Evolutionary conservation across 2,888 invertebrate species (phyloP), one percentile per base, ranked within the genome.

Genomic region (Cephalotes varians): DNA sequence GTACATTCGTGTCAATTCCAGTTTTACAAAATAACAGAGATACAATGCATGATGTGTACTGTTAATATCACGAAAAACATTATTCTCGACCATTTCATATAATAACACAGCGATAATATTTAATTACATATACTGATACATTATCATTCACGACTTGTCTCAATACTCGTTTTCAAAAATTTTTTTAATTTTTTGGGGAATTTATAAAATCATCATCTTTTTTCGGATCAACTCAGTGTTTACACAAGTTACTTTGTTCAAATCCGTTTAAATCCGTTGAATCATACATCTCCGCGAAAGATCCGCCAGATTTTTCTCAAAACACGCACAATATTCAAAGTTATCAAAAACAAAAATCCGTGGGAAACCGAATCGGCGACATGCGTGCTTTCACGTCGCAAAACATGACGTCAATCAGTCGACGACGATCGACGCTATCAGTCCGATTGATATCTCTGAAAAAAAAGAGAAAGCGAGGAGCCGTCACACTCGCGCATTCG

Each of bases 371-470:
- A 79, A 67, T 40, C 49, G 62, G 56, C 49, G 40, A 72, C 56
- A 34, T 81, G 81, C 84, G 77, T 62, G 76, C 76, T 89, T 83
- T 86, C 82, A 28, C 28, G 37, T 65, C 83, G 81, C 71, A 28
- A 67, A 65, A 67, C 44, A 83, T 88, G 90, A 90, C 88, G 89
- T 90, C 89, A 88, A 87, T 40, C 44, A 67, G 77, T 25, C 76
- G 28, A 67, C 71, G 60, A 85, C 86, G 84, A 89, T 90, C 90
- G 90, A 89, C 88, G 81, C 85, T 87, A 88, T 89, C 90, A 81
- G 62, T 83, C 76, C 69, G 60, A 58, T 73, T 88, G 87, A 90
- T 89, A 89, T 85, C 84, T 60, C 49, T 47, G 12, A n/a, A 65
- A 65, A 56, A 44, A 28, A 34, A 58, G 72, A 56, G 65, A 87